Percentiles rank a stretch among this genome's conserved stretches.
Conservation (phyloP, 2,888 invertebrate species). For the Diarsia rubi region DNA sequence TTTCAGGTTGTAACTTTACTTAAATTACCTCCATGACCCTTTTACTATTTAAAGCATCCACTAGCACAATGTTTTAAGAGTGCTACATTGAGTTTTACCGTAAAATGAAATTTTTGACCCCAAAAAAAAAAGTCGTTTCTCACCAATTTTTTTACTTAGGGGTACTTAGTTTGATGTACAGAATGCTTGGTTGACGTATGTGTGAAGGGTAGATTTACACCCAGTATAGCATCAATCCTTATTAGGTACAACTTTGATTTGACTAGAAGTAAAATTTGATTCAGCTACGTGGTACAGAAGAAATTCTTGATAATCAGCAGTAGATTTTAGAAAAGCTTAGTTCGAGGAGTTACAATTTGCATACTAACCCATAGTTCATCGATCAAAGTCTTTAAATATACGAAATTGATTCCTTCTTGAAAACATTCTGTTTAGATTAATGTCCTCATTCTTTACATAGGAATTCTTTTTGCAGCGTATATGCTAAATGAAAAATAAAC, state of each 20-base stretch:
- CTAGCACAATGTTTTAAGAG: too few relatives aligned
- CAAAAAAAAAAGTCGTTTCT: too few relatives aligned
- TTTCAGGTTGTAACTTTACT: too few relatives aligned
- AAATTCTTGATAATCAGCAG: background rate
- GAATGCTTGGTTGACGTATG: too few relatives aligned
- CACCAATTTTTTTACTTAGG: too few relatives aligned
- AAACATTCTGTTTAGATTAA: constrained; percentile 26
- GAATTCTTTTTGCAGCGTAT: background rate
- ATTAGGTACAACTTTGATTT: background rate
- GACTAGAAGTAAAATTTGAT: background rate
- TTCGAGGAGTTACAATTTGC: background rate
- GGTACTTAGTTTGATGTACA: too few relatives aligned
- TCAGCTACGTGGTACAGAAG: background rate
- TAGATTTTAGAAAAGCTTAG: background rate
- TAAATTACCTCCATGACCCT: too few relatives aligned
- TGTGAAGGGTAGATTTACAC: too few relatives aligned
- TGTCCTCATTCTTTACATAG: background rate
- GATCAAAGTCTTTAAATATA: constrained; percentile 58
- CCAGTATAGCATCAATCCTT: background rate
- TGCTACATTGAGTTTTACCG: too few relatives aligned
- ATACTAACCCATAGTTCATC: constrained; percentile 40
- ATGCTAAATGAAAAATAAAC: background rate
- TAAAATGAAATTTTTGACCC: too few relatives aligned
- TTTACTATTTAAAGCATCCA: too few relatives aligned
- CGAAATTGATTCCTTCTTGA: constrained; percentile 33